Evolutionary conservation across 2,797 vertebrate species (phyloP), one percentile per base, ranked within the genome.

Genomic region (Paratrypauchen microcephalus): DNA sequence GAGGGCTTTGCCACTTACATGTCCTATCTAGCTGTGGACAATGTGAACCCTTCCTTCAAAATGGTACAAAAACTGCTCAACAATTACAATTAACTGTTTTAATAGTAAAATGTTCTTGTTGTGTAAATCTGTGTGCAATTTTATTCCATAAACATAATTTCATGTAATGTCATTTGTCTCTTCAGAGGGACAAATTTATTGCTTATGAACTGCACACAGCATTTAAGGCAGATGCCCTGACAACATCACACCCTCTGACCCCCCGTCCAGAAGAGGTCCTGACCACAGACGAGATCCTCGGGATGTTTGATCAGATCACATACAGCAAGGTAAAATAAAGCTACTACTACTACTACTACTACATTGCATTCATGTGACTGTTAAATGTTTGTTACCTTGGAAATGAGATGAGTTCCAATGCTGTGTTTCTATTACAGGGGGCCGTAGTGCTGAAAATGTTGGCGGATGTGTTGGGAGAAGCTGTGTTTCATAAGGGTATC

Each of bases 371-470:
- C 15, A 41, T 2, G 2, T 47, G 16, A n/a, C 58, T 60, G 11
- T 36, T 30, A 26, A 24, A 47, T 24, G 3, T 19, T 50, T n/a
- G 6, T 28, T 30, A 32, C 60, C 7, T 19, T 16, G 45, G 45
- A 39, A 32, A 50, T 19, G 23, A 56, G 13, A 56, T 21, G 6
- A 0, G 24, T 5, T 9, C 58, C 15, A 21, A 3, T 70, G 36
- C 64, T 70, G 0, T 87, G 19, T 78, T 68, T 48, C 21, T 58
- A 64, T 55, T 68, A n/a, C 48, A 95, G 94, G 94, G 94, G 0
- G 90, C 92, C 0, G 55, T 83, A 9, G 78, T 95, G 74, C 78
- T 95, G 73, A 92, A 89, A 59, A 95, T 95, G 94, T 80, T 94
- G 71, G 81, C 75, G 0, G 48, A 80, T 50, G 0, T 54, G 0